phyloP scores from a whole-genome alignment of 2,888 invertebrate genomes.

The Furcula furcula region DNA sequence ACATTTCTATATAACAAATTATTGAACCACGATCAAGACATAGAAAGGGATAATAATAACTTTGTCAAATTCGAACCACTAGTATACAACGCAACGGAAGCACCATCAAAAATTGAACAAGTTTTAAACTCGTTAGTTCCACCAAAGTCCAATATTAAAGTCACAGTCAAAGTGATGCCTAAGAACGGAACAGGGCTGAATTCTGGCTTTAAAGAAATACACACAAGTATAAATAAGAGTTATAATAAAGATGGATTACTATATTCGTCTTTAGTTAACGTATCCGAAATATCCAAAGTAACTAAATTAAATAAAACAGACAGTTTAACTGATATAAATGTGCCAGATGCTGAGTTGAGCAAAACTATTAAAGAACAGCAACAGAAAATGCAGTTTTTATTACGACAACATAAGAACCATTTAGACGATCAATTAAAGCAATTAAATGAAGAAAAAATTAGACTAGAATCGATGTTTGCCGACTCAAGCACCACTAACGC shows the following conservation, averaged over 20 bases:
- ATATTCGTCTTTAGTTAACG: slow-evolving; percentile 59
- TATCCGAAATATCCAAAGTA: slow-evolving; percentile 65
- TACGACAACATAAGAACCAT: slow-evolving; percentile 48
- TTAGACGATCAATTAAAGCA: slow-evolving; percentile 50
- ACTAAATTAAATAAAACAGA: slow-evolving; percentile 42
- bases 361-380: slow-evolving; percentile 37
- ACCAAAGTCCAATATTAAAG: slow-evolving; percentile 46
- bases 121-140: slow-evolving; percentile 38
- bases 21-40: not conserved
- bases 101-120: slow-evolving; percentile 33
- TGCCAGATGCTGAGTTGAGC: slow-evolving; percentile 11
- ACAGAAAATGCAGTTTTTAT: slow-evolving; percentile 40
- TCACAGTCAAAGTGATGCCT: slow-evolving; percentile 63
- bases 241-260: slow-evolving; percentile 58
- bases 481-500: slow-evolving; percentile 5
- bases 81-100: slow-evolving; percentile 8
- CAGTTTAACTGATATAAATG: slow-evolving; percentile 3
- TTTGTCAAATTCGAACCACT: not conserved
- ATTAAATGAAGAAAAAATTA: slow-evolving; percentile 47
- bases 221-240: slow-evolving; percentile 66
- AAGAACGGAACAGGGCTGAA: slow-evolving; percentile 46
- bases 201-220: slow-evolving; percentile 63
- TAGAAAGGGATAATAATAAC: slow-evolving; percentile 7
- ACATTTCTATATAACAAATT: slow-evolving; percentile 15
- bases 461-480: slow-evolving; percentile 33